These are phyloP conservation scores for Craterocephalus amniculus DNA, from an alignment of 2,797 vertebrate species.

Conservation along the genomic window DNA sequence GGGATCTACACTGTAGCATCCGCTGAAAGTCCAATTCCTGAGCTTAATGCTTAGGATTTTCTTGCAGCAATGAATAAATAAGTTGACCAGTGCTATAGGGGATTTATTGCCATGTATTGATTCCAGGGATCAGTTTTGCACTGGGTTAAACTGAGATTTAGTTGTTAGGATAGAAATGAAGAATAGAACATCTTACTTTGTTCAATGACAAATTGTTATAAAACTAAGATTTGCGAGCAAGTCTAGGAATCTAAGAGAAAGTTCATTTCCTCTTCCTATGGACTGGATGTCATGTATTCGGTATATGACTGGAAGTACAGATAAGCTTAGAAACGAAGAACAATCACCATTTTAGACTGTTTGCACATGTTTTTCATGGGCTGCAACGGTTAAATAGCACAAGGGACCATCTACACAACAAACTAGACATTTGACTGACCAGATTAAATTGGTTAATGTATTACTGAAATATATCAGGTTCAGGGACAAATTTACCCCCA, in stretches of 20 bases:
- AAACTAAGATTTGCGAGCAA: constrained; percentile 18
- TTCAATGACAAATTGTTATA: not conserved
- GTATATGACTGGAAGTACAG: not conserved
- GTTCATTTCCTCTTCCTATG: not conserved
- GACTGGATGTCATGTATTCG: not conserved
- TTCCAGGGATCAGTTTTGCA: not conserved
- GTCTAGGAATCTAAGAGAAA: not conserved
- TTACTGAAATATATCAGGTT: not conserved
- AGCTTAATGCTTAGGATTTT: constrained; percentile 22
- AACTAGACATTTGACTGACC: not conserved
- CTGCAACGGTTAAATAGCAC: not conserved
- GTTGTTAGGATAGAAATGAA: not conserved
- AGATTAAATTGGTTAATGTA: not conserved
- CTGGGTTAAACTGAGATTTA: not conserved
- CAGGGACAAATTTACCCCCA: not conserved
- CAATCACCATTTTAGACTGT: not conserved
- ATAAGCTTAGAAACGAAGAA: not conserved
- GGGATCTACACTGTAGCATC: constrained; percentile 21
- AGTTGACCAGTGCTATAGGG: constrained; percentile 7
- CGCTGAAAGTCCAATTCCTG: constrained; percentile 13
- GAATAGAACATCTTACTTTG: not conserved
- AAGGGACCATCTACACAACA: not conserved
- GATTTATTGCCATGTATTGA: constrained; percentile 4
- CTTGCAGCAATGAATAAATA: constrained; percentile 25
- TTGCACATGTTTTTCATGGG: not conserved